Evolutionary conservation across 2,888 invertebrate genomes (phyloP), one percentile per base, ranked within the genome.

Genomic region (Formica aserva): DNA sequence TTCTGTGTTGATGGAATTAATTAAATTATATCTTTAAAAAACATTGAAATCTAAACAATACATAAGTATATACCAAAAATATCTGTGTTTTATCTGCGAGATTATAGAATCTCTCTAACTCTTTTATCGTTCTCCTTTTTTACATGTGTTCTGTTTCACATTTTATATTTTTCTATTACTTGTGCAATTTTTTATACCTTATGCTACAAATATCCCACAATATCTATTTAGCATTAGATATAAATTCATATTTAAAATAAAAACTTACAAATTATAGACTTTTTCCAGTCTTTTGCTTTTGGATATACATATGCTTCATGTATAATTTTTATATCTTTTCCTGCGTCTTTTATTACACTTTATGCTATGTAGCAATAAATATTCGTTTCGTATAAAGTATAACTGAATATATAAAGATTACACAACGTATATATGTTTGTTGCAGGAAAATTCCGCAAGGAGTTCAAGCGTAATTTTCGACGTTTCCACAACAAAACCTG

Each of bases 381-480:
- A 69, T 32, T 11, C 2, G n/a, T 57, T 48, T 26, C 9, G 15
- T 8, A 45, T 26, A 52, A n/a, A 22, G n/a, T 32, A 32, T 32
- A 32, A 32, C 18, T 26, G 15, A 3, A 65, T 18, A 11, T 11
- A 75, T 22, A 15, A 74, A n/a, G 26, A 52, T 35, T 76, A 76
- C 13, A 45, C 15, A 29, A 41, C 11, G n/a, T 18, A 9, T 9
- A 22, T 52, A 26, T 6, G n/a, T 82, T 72, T 83, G 80, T 94
- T 93, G 8, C 93, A 95, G 95, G 95, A 8, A 95, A 95, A 92
- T 95, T 95, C 91, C 95, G 95, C 3, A 95, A 94, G 85, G 95
- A 95, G 87, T 95, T 95, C 90, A 94, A 93, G 11, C 94, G 95
- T 13, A 94, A 95, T 2, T 95, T 95, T 85, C 92, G 93, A 80